Evolutionary conservation across 92 coral and sea anemone genomes (phyloP).

Genomic region (Epizoanthus ramosus): DNA sequence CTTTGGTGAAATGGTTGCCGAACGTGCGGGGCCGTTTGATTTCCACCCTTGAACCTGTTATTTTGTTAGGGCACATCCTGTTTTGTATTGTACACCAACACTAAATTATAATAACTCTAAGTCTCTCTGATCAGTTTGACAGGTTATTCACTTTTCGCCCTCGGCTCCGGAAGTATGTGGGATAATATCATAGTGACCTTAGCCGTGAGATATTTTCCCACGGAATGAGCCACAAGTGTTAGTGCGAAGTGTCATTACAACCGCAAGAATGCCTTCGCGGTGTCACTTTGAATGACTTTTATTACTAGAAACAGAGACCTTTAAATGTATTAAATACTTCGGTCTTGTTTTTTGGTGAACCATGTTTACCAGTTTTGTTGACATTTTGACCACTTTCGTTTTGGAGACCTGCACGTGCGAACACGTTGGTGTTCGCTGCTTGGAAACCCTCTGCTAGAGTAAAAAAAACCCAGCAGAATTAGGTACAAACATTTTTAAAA

Average conservation of each 20-base stretch:
- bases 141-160: slow-evolving; percentile 27
- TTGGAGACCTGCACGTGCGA: slow-evolving; percentile 16
- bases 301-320: slow-evolving; percentile 38
- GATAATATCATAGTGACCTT: slow-evolving; percentile 26
- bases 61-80: slow-evolving; percentile 68
- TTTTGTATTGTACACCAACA: slow-evolving; percentile 52
- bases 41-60: slow-evolving; percentile 52
- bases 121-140: slow-evolving; percentile 35
- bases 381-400: slow-evolving; percentile 53
- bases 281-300: slow-evolving; percentile 54
- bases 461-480: too few relatives aligned
- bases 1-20: slow-evolving; percentile 16
- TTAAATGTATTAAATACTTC: slow-evolving; percentile 20
- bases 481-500: too few relatives aligned
- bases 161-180: slow-evolving; percentile 42
- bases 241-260: slow-evolving; percentile 71
- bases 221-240: slow-evolving; percentile 80
- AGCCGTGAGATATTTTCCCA: slow-evolving; percentile 85
- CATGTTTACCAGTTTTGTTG: slow-evolving; percentile 48
- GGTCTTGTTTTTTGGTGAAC: slow-evolving; percentile 44
- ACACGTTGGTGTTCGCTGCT: slow-evolving; percentile 20
- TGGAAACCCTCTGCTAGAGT: slow-evolving; percentile 21
- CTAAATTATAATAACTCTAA: slow-evolving; percentile 52
- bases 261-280: slow-evolving; percentile 83
- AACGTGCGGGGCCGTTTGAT: slow-evolving; percentile 63